Conservation (phyloP, 2,888 invertebrate genomes). For the Drosophila anceps region DNA sequence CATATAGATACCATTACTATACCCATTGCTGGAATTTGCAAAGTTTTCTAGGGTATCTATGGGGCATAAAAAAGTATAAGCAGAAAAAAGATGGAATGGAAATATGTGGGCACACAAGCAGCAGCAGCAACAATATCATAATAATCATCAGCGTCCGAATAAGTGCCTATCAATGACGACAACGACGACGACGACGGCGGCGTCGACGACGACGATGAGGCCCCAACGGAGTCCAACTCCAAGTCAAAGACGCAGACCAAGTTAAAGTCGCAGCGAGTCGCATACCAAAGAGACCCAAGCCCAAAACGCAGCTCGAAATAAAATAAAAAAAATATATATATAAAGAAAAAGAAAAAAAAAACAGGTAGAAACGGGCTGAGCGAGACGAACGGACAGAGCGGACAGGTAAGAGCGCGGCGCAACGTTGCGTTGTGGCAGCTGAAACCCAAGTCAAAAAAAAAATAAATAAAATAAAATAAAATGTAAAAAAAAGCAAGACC, state of each 20-base stretch:
- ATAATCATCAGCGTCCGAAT: constrained; percentile 75
- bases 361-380: constrained; percentile 53
- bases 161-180: constrained; percentile 82
- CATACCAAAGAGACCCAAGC: constrained; percentile 66
- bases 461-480: constrained; percentile 18
- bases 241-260: constrained; percentile 54
- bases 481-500: constrained; percentile 4
- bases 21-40: neutral
- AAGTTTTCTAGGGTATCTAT: neutral
- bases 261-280: constrained; percentile 49
- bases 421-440: constrained; percentile 43
- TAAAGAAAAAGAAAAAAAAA: constrained; percentile 30
- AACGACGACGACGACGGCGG: constrained; percentile 33
- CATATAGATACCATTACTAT: neutral
- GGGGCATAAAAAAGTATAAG: constrained; percentile 7
- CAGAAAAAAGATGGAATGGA: constrained; percentile 48
- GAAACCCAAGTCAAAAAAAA: constrained; percentile 43
- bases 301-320: constrained; percentile 67
- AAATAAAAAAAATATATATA: constrained; percentile 14
- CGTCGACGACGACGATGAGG: constrained; percentile 48
- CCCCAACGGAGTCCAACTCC: constrained; percentile 57
- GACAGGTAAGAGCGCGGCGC: constrained; percentile 31
- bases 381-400: constrained; percentile 18
- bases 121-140: constrained; percentile 70
- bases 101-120: constrained; percentile 53